A percentile compares a stretch with the other conserved stretches of the same genome.
These are phyloP conservation scores for Carabus problematicus DNA, from an alignment of 2,888 invertebrate species.

Conservation along the genomic window DNA sequence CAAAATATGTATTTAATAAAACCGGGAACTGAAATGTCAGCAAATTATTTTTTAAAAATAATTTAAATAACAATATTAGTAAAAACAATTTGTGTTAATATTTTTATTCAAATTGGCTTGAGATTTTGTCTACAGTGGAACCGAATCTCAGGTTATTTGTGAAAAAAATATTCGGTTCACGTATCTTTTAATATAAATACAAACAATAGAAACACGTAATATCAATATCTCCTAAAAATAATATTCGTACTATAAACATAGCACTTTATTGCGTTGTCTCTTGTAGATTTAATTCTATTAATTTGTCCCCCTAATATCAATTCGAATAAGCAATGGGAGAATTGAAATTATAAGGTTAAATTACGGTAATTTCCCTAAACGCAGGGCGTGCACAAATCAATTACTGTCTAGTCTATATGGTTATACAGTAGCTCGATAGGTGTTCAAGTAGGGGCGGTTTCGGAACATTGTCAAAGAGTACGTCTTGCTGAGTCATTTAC, in stretches of 20 bases:
- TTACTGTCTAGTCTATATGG: constrained; percentile 23
- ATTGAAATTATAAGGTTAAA: constrained; percentile 17
- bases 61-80: neutral
- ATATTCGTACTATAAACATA: neutral
- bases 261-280: neutral
- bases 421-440: constrained; percentile 3
- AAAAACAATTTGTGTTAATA: neutral
- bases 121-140: neutral
- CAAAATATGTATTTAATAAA: neutral
- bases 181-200: neutral
- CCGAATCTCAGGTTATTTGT: neutral
- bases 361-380: constrained; percentile 31
- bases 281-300: constrained; percentile 11
- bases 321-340: neutral
- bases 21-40: neutral
- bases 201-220: neutral
- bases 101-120: neutral
- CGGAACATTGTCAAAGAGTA: constrained; percentile 11
- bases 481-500: constrained; percentile 39
- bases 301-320: neutral
- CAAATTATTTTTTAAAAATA: neutral
- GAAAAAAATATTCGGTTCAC: neutral
- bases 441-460: constrained; percentile 29
- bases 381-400: constrained; percentile 29
- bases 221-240: neutral